Conservation (phyloP, 2,888 invertebrate species). For the Melieria crassipennis region DNA sequence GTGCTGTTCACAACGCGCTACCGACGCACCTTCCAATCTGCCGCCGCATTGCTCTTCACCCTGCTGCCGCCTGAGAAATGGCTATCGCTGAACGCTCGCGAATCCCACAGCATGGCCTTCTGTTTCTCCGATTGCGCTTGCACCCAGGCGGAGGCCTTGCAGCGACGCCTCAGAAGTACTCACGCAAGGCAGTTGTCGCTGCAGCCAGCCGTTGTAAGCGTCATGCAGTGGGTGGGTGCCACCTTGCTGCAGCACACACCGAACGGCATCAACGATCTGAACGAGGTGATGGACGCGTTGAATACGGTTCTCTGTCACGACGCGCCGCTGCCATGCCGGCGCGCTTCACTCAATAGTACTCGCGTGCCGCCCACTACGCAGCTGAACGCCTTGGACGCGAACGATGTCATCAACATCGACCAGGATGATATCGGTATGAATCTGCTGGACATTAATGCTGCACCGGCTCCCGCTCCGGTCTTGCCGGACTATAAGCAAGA, state of each 20-base stretch:
- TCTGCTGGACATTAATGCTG: slow-evolving; percentile 24
- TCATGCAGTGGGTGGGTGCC: slow-evolving; percentile 74
- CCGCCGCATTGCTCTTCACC: slow-evolving; percentile 80
- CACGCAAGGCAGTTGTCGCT: slow-evolving; percentile 74
- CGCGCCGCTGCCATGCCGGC: slow-evolving; percentile 78
- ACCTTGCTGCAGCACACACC: slow-evolving; percentile 74
- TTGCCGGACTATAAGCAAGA: background rate
- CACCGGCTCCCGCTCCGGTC: slow-evolving; percentile 25
- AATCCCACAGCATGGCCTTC: slow-evolving; percentile 84
- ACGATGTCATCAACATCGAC: slow-evolving; percentile 66
- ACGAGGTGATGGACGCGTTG: slow-evolving; percentile 76
- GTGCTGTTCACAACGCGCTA: slow-evolving; percentile 84
- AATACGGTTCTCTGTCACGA: slow-evolving; percentile 86
- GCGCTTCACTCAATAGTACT: slow-evolving; percentile 37
- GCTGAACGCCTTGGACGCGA: slow-evolving; percentile 55
- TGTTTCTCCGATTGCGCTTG: slow-evolving; percentile 90
- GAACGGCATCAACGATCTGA: slow-evolving; percentile 71
- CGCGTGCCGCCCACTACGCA: slow-evolving; percentile 42
- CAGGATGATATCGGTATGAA: slow-evolving; percentile 59
- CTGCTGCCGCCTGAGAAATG: slow-evolving; percentile 76
- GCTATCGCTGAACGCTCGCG: slow-evolving; percentile 74
- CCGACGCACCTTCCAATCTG: slow-evolving; percentile 90
- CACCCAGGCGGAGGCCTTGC: slow-evolving; percentile 68
- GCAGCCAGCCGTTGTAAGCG: slow-evolving; percentile 77
- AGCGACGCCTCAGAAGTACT: slow-evolving; percentile 65